Base-by-base conservation (phyloP, 2,888 invertebrate species). In the Sicus ferrugineus region DNA sequence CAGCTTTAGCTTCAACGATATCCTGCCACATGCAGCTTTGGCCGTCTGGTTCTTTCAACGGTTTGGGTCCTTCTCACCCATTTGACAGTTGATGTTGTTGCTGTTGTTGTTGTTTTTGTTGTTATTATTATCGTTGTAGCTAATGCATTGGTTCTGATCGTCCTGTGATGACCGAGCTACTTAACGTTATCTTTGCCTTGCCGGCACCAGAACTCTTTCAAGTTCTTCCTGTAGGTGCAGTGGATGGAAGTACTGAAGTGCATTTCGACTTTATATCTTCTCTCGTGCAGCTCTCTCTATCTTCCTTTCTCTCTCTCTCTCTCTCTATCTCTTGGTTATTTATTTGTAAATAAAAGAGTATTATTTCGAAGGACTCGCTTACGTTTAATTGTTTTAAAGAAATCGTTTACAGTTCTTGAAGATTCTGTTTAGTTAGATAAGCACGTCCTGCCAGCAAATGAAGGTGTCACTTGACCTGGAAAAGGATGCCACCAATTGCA, bases 1-100 rank as follows among this genome's bases (percentile, higher is more conserved):
- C 65, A 54, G 38, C 34, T 54, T 52, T 65, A 54, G 38, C 52
- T 54, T 54, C 65, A 52, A 26, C 31, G 38, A 34, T 54, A 34
- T 34, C 54, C 54, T 65, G 65, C 54, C 54, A 38, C 23, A 21
- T 65, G 31, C 54, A 52, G 38, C n/a, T 54, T 16, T 38, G 28
- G 14, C 38, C 4, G 16, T 34, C 42, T 42, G 16, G 34, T 34
- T 34, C 34, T 7, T 34, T 23, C 54, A 7, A 21, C 21, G 23
- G 6, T 21, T 38, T 59, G 34, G n/a, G 1, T 34, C 19, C 34
- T 38, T 23, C 14, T 16, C 9, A 19, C 28, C 4, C 19, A 9
- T 9, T 31, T 58, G 26, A n/a, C n/a, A 26, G 28, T 56, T 56
- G 30, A 19, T 58, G 14, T 9, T 54, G 3, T 2, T 26, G 26